These are phyloP conservation scores for Dilophus febrilis DNA, from an alignment of 2,888 invertebrate species.

Conservation along the genomic window DNA sequence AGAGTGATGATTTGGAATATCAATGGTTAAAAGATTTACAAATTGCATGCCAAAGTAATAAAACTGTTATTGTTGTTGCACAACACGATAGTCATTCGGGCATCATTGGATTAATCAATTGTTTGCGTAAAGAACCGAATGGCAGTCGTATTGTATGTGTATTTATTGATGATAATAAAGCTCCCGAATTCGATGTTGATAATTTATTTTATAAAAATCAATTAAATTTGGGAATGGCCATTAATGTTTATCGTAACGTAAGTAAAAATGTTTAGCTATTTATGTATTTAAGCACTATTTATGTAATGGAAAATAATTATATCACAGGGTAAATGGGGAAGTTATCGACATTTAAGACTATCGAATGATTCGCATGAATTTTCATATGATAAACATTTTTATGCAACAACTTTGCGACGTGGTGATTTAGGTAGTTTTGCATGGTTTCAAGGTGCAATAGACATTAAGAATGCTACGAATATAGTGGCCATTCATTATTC, in stretches of 20 bases:
- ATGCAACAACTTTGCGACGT: constrained; percentile 54
- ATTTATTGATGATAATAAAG: constrained; percentile 42
- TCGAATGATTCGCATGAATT: constrained; percentile 30
- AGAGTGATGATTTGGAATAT: constrained; percentile 18
- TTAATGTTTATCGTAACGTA: constrained; percentile 55
- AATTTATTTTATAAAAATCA: constrained; percentile 48
- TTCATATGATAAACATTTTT: constrained; percentile 44
- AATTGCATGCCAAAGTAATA: constrained; percentile 23
- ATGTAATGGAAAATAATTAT: no score
- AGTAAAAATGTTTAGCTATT: constrained; percentile 11
- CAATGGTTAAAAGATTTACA: constrained; percentile 22
- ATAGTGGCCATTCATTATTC: constrained; percentile 48
- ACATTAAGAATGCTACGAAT: constrained; percentile 34
- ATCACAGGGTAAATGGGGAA: constrained; percentile 48
- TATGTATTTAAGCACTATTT: no score
- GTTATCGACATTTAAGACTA: constrained; percentile 62
- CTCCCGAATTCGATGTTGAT: constrained; percentile 46
- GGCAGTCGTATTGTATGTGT: constrained; percentile 45
- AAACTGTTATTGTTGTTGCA: constrained; percentile 40
- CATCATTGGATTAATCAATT: constrained; percentile 71
- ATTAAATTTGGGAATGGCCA: constrained; percentile 51
- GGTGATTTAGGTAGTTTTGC: constrained; percentile 74
- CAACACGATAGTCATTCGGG: constrained; percentile 57
- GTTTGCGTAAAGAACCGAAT: constrained; percentile 63
- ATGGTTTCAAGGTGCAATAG: constrained; percentile 61